Evolutionary conservation across 2,113 vertebrate genomes (phyloP).

Genomic region (Alligator sinensis): DNA sequence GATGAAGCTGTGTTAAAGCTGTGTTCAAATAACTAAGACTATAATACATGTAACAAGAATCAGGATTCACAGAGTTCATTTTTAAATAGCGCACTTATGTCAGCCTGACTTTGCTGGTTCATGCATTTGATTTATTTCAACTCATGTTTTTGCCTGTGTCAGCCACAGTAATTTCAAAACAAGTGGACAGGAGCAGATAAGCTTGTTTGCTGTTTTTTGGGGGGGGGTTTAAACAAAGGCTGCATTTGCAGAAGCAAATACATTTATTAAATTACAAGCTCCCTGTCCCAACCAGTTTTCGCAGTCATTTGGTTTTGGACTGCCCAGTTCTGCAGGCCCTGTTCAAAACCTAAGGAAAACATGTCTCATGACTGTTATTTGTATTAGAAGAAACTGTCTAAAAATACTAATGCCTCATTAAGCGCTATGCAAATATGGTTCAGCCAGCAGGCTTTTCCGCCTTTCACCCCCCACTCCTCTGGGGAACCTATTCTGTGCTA

Average conservation of each 20-base stretch:
- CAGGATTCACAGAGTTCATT: not conserved
- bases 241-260: rapidly evolving
- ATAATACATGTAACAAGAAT: not conserved
- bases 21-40: not conserved
- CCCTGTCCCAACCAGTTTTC: not conserved
- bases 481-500: too few relatives aligned
- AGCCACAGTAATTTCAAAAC: rapidly evolving
- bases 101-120: rapidly evolving
- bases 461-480: too few relatives aligned
- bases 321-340: not conserved
- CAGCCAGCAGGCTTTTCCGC: too few relatives aligned
- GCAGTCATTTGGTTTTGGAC: rapidly evolving
- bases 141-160: rapidly evolving
- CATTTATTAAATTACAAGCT: rapidly evolving
- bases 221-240: not conserved
- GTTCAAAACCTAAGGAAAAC: rapidly evolving
- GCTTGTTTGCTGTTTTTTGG: rapidly evolving
- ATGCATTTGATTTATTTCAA: not conserved
- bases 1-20: not conserved
- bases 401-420: too few relatives aligned
- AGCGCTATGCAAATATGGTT: too few relatives aligned
- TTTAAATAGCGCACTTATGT: rapidly evolving
- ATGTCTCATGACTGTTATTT: not conserved
- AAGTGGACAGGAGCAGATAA: rapidly evolving
- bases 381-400: too few relatives aligned